Percentiles rank a stretch among this genome's conserved stretches.
Conservation (phyloP, 1,140 invertebrate species). For the Lordiphosa mommai region DNA sequence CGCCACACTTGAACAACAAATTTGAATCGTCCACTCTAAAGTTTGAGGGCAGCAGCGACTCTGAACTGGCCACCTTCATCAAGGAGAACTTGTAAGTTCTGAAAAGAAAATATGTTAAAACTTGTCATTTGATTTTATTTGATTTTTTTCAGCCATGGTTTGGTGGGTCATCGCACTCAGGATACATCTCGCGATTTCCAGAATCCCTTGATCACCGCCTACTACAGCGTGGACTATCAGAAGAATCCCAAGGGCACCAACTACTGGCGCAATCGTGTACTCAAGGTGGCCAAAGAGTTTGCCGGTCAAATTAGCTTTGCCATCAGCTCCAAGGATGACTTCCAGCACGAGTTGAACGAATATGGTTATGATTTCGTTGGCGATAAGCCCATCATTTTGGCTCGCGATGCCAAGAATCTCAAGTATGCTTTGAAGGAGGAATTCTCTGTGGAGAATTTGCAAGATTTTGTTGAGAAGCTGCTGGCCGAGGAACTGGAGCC, state of each 20-base stretch:
- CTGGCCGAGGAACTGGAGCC: conserved; percentile 91
- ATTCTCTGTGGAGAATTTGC: conserved; percentile 94
- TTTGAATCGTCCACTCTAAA: conserved; percentile 90
- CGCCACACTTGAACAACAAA: conserved; percentile 92
- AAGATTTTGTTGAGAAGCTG: conserved; percentile 93
- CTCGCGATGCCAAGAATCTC: conserved; percentile 89
- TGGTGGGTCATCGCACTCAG: conserved; percentile 93
- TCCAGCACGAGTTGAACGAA: conserved; percentile 96
- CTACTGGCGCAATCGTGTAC: conserved; percentile 98
- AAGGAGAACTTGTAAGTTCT: conserved; percentile 91
- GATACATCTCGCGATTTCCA: conserved; percentile 93
- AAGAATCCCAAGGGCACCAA: conserved; percentile 99
- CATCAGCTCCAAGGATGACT: conserved; percentile 94
- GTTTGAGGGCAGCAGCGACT: conserved; percentile 86
- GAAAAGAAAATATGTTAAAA: too few relatives aligned
- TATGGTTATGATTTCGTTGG: conserved; percentile 94
- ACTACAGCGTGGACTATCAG: conserved; percentile 96
- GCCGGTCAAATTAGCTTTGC: conserved; percentile 91
- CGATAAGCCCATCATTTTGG: conserved; percentile 94
- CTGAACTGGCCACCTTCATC: conserved; percentile 90
- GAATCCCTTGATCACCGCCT: conserved; percentile 94
- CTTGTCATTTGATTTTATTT: neutral
- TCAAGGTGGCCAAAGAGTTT: conserved; percentile 96
- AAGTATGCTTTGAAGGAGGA: conserved; percentile 95
- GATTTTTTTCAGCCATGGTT: conserved; percentile 86